Percentiles rank a stretch among this genome's conserved stretches.
Evolutionary conservation across 2,888 invertebrate species (phyloP).

Genomic region (Sesia bembeciformis): DNA sequence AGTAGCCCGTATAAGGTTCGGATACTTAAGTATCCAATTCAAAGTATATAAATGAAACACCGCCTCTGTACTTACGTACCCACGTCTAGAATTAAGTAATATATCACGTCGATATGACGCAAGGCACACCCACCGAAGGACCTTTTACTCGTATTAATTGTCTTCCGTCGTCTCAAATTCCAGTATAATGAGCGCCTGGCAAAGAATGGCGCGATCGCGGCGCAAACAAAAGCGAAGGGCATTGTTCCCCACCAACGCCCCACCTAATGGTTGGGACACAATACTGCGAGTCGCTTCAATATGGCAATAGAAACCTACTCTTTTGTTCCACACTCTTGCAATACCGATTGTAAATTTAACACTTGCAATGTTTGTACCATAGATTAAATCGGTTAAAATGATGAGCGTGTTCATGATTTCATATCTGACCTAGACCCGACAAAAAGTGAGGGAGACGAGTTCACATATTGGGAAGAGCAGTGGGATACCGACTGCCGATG

Average conservation of each 20-base stretch:
- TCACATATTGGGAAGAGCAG: no score
- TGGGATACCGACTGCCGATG: no score
- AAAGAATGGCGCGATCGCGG: slow-evolving; percentile 21
- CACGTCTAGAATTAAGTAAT: no score
- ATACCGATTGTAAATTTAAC: neutral
- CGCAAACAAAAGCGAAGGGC: slow-evolving; percentile 5
- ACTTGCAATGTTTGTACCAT: neutral
- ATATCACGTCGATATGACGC: neutral
- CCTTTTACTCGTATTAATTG: slow-evolving; percentile 21
- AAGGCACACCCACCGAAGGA: neutral
- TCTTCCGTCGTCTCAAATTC: slow-evolving; percentile 19
- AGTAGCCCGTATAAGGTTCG: no score
- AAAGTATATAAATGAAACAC: no score
- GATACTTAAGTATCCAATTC: no score
- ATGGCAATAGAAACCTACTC: neutral
- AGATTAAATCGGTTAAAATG: no score
- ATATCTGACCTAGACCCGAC: no score
- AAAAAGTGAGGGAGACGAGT: no score
- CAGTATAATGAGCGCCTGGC: slow-evolving; percentile 20
- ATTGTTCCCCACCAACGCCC: slow-evolving; percentile 1
- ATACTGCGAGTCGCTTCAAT: neutral
- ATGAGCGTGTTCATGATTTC: no score
- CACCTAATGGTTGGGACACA: slow-evolving; percentile 7
- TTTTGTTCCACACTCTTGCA: neutral
- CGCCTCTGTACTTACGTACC: no score